Base-by-base conservation (phyloP, 2,797 vertebrate genomes). In the Diceros bicornis region DNA sequence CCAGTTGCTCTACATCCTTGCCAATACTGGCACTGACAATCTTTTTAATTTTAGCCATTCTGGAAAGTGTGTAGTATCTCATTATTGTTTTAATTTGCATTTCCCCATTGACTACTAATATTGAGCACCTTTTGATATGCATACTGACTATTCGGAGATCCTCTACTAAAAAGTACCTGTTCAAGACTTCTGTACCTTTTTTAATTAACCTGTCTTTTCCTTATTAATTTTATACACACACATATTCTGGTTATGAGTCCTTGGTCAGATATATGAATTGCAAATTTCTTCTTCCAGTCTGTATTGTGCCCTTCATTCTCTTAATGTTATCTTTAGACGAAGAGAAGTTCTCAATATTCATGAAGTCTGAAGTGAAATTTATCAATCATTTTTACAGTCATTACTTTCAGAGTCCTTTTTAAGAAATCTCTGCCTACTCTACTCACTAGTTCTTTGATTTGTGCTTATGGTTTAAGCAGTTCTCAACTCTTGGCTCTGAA, bases 211-310 rank as follows among this genome's bases (percentile, higher is more conserved):
- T 94, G 50, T 37, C 18, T 41, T 94, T 92, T 90, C 62, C 78
- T 84, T 86, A 81, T 2, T 25, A 75, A 91, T 23, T 68, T 92
- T 72, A 72, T 18, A 88, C 21, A 59, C 10, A 68, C 7, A 64
- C 7, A 34, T 12, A 84, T 18, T 47, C 29, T 69, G 20, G 18
- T 44, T n/a, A 16, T 57, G 47, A 77, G 37, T 78, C 47, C 71
- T 37, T 87, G 3, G 61, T 77, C 29, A 91, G 79, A 93, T 16
- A 55, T 11, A 91, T 29, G 68, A 89, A 59, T 29, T 89, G 4
- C 21, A 74, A 91, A 77, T 93, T 79, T 78, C 86, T 78, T 94
- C 92, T 93, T 93, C 78, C 4, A 23, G 34, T 84, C 62, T 84
- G 0, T 57, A 93, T 57, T 72, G 79, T 84, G 64, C 59, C 62